Percentiles rank a stretch among this genome's conserved stretches.
These are phyloP conservation scores for Stenopsyche tienmushanensis DNA, from an alignment of 1,140 invertebrate genomes.

Conservation along the genomic window DNA sequence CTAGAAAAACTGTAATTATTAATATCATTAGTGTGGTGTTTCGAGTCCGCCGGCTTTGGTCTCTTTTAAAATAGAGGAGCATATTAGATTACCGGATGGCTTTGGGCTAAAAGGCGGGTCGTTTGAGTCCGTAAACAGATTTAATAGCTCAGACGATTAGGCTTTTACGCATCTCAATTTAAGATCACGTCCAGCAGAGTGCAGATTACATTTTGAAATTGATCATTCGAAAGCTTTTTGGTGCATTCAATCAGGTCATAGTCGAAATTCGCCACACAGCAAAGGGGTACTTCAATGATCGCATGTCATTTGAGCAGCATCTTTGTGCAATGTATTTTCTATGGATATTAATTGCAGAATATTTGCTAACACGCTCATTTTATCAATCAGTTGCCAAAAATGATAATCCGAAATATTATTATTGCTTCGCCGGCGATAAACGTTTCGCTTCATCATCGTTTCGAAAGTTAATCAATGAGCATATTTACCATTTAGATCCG, in stretches of 20 bases:
- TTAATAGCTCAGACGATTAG: conserved; percentile 28
- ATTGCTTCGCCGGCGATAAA: conserved; percentile 16
- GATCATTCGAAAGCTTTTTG: not conserved
- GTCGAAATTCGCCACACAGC: too few species aligned
- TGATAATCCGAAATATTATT: too few species aligned
- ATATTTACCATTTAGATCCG: conserved; percentile 24
- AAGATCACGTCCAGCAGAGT: too few species aligned
- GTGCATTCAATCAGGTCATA: not conserved
- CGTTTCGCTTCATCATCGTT: conserved; percentile 24
- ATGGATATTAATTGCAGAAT: too few species aligned
- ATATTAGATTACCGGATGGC: not conserved
- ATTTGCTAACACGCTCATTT: too few species aligned
- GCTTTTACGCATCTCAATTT: conserved; percentile 15
- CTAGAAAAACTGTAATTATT: conserved; percentile 24
- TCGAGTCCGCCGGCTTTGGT: conserved; percentile 7
- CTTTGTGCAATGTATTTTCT: too few species aligned
- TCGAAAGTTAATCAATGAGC: conserved; percentile 30
- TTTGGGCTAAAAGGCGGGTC: not conserved
- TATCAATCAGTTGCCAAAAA: too few species aligned
- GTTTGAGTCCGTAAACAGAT: conserved; percentile 6
- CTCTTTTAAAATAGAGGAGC: conserved; percentile 24
- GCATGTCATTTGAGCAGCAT: too few species aligned
- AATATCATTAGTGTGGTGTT: conserved; percentile 32
- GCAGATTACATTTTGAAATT: not conserved
- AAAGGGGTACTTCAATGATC: too few species aligned